Evolutionary conservation across 2,113 vertebrate species (phyloP).

Genomic region (Salvator merianae): DNA sequence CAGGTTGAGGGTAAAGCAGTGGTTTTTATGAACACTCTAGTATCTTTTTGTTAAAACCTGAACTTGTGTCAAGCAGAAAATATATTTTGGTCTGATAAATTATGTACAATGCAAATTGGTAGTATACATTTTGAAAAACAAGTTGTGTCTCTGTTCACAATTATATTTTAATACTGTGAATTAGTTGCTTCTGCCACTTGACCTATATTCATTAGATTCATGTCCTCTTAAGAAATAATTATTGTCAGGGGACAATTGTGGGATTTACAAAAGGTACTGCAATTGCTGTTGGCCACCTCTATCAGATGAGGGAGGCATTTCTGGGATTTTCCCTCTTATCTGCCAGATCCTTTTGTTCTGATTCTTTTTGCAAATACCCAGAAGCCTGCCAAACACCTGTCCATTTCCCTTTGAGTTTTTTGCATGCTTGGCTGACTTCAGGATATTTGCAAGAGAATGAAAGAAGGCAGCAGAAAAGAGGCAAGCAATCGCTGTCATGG

Average conservation of each 20-base stretch:
- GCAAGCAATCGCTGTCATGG: too few species aligned
- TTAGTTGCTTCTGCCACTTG: background rate
- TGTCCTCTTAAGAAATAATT: background rate
- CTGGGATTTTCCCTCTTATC: too few species aligned
- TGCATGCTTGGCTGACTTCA: too few species aligned
- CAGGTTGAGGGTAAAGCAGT: background rate
- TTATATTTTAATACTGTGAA: background rate
- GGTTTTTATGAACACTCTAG: background rate
- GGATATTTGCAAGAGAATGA: too few species aligned
- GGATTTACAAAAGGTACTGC: too few species aligned
- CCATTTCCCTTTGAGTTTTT: too few species aligned
- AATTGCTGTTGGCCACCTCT: too few species aligned
- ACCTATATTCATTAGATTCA: background rate
- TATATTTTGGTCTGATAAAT: background rate
- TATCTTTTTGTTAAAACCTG: background rate
- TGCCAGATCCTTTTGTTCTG: too few species aligned
- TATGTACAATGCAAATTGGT: background rate
- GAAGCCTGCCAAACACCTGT: too few species aligned
- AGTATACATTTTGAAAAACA: background rate
- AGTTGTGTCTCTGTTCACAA: background rate
- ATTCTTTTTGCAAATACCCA: too few species aligned
- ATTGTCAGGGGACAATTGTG: background rate
- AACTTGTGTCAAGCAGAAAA: background rate
- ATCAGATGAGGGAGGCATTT: too few species aligned
- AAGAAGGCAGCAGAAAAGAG: too few species aligned